These are phyloP conservation scores for Orthosia incerta DNA, from an alignment of 2,888 invertebrate species.

Conservation along the genomic window DNA sequence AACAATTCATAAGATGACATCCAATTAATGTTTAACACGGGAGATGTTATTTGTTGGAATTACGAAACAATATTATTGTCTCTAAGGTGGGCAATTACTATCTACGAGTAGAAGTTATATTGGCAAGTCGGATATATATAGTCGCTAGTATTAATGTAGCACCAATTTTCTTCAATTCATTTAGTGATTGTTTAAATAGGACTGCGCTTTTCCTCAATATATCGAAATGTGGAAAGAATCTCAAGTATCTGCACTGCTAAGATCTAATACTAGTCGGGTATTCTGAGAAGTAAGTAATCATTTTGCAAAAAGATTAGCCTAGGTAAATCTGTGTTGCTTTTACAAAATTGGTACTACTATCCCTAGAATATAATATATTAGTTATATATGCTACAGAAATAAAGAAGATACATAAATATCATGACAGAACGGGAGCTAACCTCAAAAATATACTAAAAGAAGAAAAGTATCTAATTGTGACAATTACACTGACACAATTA, in stretches of 20 bases:
- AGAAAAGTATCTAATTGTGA: slow-evolving; percentile 1
- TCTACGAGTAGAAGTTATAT: too few species aligned
- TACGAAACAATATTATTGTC: slow-evolving; percentile 3
- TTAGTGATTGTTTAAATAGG: background rate
- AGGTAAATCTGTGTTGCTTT: too few species aligned
- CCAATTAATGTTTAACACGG: slow-evolving; percentile 12
- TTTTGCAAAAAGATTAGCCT: too few species aligned
- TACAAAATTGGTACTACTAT: background rate
- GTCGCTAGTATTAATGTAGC: background rate
- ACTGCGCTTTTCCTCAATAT: background rate
- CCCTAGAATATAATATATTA: background rate
- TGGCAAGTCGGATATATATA: background rate
- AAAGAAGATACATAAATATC: background rate
- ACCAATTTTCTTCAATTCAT: background rate
- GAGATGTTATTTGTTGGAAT: slow-evolving; percentile 23
- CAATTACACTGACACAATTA: slow-evolving; percentile 10
- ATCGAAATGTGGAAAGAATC: too few species aligned
- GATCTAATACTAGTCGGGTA: background rate
- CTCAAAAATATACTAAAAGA: background rate
- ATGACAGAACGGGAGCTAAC: too few species aligned
- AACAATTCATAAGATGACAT: slow-evolving; percentile 29
- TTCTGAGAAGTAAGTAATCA: background rate
- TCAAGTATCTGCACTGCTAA: background rate
- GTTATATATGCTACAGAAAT: background rate
- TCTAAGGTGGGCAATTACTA: background rate